Conservation (phyloP, 2,888 invertebrate genomes). For the Pardosa pseudoannulata region DNA sequence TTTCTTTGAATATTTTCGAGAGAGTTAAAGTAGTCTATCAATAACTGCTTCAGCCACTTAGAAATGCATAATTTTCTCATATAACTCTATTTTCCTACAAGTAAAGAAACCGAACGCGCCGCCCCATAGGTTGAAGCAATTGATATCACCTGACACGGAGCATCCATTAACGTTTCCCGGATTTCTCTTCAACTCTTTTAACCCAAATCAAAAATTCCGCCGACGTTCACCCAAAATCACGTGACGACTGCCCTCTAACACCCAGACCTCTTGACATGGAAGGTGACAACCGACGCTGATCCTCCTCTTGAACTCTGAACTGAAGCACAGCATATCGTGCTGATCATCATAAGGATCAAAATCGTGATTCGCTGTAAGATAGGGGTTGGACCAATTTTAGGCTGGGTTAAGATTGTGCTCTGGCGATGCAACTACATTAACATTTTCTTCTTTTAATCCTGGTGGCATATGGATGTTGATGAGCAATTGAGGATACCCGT, state of each 20-base stretch:
- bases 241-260: conserved; percentile 40
- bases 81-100: background rate
- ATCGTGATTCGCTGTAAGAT: conserved; percentile 46
- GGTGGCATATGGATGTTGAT: conserved; percentile 64
- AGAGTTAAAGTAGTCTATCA: too few relatives aligned
- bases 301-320: conserved; percentile 35
- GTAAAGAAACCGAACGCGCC: background rate
- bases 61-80: background rate
- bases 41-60: too few relatives aligned
- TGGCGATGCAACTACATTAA: conserved; percentile 29
- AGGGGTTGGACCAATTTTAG: conserved; percentile 65
- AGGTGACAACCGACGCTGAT: conserved; percentile 59
- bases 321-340: conserved; percentile 38
- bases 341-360: conserved; percentile 45
- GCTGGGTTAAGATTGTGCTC: conserved; percentile 47
- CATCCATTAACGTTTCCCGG: conserved; percentile 60
- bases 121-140: conserved; percentile 24
- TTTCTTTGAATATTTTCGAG: too few relatives aligned
- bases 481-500: conserved; percentile 52
- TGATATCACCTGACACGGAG: conserved; percentile 52
- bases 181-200: conserved; percentile 37
- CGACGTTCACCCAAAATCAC: conserved; percentile 37
- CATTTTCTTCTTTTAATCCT: conserved; percentile 42
- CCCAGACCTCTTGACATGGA: conserved; percentile 55
- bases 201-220: conserved; percentile 54